A percentile compares a stretch with the other conserved stretches of the same genome.
phyloP scores from a whole-genome alignment of 2,888 invertebrate genomes.

The Argynnis bischoffii region DNA sequence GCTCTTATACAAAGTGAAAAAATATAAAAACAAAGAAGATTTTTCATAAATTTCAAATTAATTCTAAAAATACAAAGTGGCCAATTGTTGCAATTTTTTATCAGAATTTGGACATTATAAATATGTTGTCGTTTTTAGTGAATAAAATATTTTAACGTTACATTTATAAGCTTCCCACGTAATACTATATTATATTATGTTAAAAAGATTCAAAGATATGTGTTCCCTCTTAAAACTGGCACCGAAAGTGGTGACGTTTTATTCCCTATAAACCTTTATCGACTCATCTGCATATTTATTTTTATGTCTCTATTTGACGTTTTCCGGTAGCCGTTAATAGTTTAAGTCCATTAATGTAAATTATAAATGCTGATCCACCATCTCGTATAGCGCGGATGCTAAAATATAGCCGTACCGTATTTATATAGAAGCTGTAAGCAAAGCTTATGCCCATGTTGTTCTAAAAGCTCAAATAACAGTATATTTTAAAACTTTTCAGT shows the following conservation, averaged over 20 bases:
- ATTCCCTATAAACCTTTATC: conserved; percentile 72
- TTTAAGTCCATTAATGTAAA: conserved; percentile 78
- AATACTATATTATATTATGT: conserved; percentile 9
- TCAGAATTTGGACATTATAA: not conserved
- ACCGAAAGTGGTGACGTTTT: conserved; percentile 58
- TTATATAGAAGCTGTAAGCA: not conserved
- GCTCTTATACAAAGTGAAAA: too few relatives aligned
- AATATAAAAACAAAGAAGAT: too few relatives aligned
- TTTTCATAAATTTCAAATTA: too few relatives aligned
- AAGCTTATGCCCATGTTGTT: too few relatives aligned
- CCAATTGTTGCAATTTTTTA: not conserved
- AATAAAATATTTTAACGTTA: conserved; percentile 7
- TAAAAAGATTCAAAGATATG: conserved; percentile 13
- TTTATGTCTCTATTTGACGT: conserved; percentile 79
- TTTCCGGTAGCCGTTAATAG: conserved; percentile 81
- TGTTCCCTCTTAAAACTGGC: conserved; percentile 56
- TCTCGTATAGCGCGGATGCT: not conserved
- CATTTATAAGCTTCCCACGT: conserved; percentile 18
- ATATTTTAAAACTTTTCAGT: too few relatives aligned
- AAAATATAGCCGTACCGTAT: not conserved
- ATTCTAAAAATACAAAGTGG: too few relatives aligned
- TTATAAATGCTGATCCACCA: conserved; percentile 58
- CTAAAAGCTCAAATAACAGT: not conserved
- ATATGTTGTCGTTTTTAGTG: not conserved
- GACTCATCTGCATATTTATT: conserved; percentile 75